Conservation (phyloP, 2,888 invertebrate genomes). For the Boloria euphrosyne region DNA sequence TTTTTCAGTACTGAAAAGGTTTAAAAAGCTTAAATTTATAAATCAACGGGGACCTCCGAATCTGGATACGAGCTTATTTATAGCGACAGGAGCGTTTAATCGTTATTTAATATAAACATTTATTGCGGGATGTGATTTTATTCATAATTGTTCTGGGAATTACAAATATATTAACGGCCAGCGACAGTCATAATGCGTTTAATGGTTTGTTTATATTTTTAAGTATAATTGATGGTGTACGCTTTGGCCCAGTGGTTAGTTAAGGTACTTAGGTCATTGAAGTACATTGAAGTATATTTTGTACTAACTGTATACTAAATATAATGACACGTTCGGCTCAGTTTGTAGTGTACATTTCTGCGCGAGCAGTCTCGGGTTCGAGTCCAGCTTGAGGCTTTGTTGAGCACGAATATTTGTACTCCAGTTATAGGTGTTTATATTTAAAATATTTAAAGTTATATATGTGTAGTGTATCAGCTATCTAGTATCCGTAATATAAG, state of each 20-base stretch:
- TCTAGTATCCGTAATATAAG: too few relatives aligned
- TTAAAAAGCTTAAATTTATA: constrained; percentile 34
- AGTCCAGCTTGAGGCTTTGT: too few relatives aligned
- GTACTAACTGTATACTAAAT: too few relatives aligned
- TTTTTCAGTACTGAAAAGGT: background rate
- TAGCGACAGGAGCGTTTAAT: constrained; percentile 36
- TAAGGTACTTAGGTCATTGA: too few relatives aligned
- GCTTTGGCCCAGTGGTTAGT: background rate
- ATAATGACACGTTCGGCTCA: too few relatives aligned
- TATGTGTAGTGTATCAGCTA: too few relatives aligned
- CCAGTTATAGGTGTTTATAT: too few relatives aligned
- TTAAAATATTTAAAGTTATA: too few relatives aligned
- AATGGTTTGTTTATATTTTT: constrained; percentile 3
- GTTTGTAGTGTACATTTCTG: too few relatives aligned
- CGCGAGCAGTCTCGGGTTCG: too few relatives aligned
- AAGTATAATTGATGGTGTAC: background rate
- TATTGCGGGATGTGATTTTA: constrained; percentile 26
- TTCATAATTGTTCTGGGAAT: constrained; percentile 29
- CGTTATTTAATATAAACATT: constrained; percentile 35
- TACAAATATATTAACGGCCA: constrained; percentile 23
- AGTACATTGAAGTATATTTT: too few relatives aligned
- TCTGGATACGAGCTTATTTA: constrained; percentile 39
- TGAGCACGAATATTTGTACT: too few relatives aligned
- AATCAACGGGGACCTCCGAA: constrained; percentile 38
- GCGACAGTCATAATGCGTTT: constrained; percentile 16